Evolutionary conservation across 53 echinoderm and acorn worm species (phyloP), one percentile per base, ranked within the genome.

Genomic region (Crossaster papposus): DNA sequence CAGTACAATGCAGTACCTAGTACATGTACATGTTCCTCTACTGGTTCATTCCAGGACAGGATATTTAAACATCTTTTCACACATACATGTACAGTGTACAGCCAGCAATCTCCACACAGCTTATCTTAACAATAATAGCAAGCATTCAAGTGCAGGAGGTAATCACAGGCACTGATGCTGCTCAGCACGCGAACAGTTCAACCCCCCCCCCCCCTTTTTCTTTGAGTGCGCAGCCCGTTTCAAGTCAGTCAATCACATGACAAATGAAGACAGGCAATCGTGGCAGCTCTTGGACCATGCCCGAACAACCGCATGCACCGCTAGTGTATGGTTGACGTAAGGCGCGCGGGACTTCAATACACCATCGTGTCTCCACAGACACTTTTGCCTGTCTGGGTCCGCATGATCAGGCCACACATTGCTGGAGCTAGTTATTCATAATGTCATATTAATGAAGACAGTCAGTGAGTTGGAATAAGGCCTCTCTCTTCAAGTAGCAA

Each of bases 201-300:
- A 34, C 5, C 26, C 20, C 26, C 20, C 64, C 1, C 9, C 1
- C 44, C 1, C 44, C 44, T 78, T 50, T 20, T 23, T 24, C 51
- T 71, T 58, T 53, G 87, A 87, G 87, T 87, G 87, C 51, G 72
- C 72, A 35, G 87, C 87, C 75, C 52, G 75, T 87, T 87, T 77
- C 77, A 76, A 87, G 87, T 77, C 87, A 87, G 87, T 87, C 87
- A 87, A 87, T 87, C 87, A 87, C 87, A 87, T 87, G 87, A 87
- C 87, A 77, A 72, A 87, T 87, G 87, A 87, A 87, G 87, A 87
- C 32, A 65, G 87, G 76, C 87, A 77, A 75, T 76, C 76, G 87
- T 87, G 87, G 87, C 75, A 87, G 87, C 55, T 84, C 84, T 84
- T 44, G 17, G 31, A 30, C 30, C 71, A 2, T 71, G 30, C 32